A percentile compares a stretch with the other conserved stretches of the same genome.
Evolutionary conservation across 2,888 invertebrate species (phyloP).

Genomic region (Eulithis testata): DNA sequence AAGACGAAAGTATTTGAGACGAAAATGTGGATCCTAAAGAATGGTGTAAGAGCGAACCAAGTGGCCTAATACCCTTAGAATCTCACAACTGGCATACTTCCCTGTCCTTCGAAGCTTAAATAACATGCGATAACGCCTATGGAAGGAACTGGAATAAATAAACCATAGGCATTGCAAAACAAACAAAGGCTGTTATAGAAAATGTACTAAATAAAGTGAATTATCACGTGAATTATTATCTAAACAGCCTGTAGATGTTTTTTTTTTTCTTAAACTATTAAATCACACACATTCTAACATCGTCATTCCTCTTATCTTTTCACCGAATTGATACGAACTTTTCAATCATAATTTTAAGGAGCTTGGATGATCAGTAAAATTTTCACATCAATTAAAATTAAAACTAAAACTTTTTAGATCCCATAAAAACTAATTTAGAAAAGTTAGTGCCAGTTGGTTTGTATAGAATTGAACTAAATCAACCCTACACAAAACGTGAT

Average conservation of each 20-base stretch:
- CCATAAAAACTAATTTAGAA: constrained; percentile 21
- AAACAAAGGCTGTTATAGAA: constrained; percentile 47
- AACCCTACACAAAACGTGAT: constrained; percentile 58
- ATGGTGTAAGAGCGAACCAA: constrained; percentile 51
- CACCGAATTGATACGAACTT: constrained; percentile 35
- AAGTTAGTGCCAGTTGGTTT: constrained; percentile 27
- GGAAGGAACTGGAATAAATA: constrained; percentile 35
- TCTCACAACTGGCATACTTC: constrained; percentile 69
- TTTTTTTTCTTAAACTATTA: constrained; percentile 58
- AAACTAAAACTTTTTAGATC: not conserved
- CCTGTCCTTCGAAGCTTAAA: constrained; percentile 77
- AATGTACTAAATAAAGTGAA: not conserved
- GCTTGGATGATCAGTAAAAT: not conserved
- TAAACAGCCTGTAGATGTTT: constrained; percentile 28
- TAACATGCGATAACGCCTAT: constrained; percentile 70
- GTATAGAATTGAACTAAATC: constrained; percentile 27
- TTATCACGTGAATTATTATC: not conserved
- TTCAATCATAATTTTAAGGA: constrained; percentile 10
- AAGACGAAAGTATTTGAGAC: constrained; percentile 34
- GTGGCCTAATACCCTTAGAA: constrained; percentile 47
- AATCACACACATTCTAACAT: constrained; percentile 76
- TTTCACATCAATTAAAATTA: too few relatives aligned
- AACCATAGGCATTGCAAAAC: constrained; percentile 55
- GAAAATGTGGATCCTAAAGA: constrained; percentile 52
- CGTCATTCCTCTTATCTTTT: constrained; percentile 71